Evolutionary conservation across 2,888 invertebrate species (phyloP), one percentile per base, ranked within the genome.

Genomic region (Andrena dorsata): DNA sequence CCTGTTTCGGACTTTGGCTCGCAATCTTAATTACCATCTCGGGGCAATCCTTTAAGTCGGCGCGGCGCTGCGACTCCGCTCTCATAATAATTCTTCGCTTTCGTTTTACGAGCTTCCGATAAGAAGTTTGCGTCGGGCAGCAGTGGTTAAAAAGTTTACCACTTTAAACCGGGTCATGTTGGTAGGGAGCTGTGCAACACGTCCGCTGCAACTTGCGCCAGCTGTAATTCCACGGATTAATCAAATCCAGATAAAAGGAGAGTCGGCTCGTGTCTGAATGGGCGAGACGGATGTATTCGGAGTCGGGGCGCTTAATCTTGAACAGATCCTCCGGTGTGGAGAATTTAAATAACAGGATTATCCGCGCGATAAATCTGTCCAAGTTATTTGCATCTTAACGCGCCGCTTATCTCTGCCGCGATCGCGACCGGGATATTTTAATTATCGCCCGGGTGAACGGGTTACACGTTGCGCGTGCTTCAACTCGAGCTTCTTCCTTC

Each of bases 11-110:
- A 61, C 75, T 70, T 53, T 32, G 23, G 3, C 49, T 53, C 23
- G 76, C 32, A 58, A 65, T 77, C 76, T 77, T 77, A 77, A 77
- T 77, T 77, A 49, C 58, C 20, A 76, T 76, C 56, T 75, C 10
- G n/a, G 32, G 32, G 47, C 16, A 28, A 20, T 56, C 35, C 28
- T 26, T 56, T 23, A 32, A 35, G 23, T 20, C 35, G 60, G 26
- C 6, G 2, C n/a, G 28, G 68, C 30, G 30, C 10, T 13, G 28
- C 23, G 8, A 13, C 23, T 10, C 32, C 7, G 30, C 35, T 73
- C 51, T 61, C 53, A 20, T 56, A 63, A 64, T 75, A 53, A 56
- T 75, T 74, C 20, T 10, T 32, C 61, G 65, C 49, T 28, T 30
- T 47, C 56, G 51, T 64, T 47, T 35, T 32, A 3, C 58, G 8